Evolutionary conservation across 1,140 invertebrate genomes (phyloP), one percentile per base, ranked within the genome.

Genomic region (Tyrophagus putrescentiae): DNA sequence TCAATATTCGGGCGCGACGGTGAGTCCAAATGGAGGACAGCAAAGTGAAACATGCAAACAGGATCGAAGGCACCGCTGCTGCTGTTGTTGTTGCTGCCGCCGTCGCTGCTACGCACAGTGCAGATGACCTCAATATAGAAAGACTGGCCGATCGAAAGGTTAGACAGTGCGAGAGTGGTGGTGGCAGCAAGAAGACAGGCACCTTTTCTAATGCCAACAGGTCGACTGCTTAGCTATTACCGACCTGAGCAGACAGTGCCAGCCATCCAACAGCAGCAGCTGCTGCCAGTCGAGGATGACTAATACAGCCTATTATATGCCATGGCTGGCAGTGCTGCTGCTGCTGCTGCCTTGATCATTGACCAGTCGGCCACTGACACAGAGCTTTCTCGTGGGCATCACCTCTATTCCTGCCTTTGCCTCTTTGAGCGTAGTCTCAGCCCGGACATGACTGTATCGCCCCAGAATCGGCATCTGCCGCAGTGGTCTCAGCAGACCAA

Each of bases 101-200:
- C n/a, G n/a, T n/a, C n/a, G 31, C 45, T 48, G 7, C 45, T 48
- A 6, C 45, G 18, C 45, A 48, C 45, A n/a, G n/a, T n/a, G n/a
- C n/a, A 48, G 31, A 48, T 48, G 45, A 48, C 45, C 45, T 48
- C 45, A 48, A 48, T 48, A 48, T 48, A 48, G 36, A 39, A 39
- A 39, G 36, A 39, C 36, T 21, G 21, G n/a, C 21, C 36, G 45
- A 48, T 48, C 45, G 45, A 48, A 48, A 48, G 45, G 45, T 48
- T 48, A n/a, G n/a, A n/a, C n/a, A n/a, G n/a, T n/a, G n/a, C n/a
- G n/a, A n/a, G n/a, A n/a, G n/a, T n/a, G n/a, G n/a, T n/a, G 21
- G 7, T 18, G 7, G 23, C 13, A 48, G 18, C 18, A 29, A 48
- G 45, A 48, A 48, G 45, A 48, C 45, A 48, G 31, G 45, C 45